Conservation (phyloP, 2,113 vertebrate species). For the Mobula birostris region DNA sequence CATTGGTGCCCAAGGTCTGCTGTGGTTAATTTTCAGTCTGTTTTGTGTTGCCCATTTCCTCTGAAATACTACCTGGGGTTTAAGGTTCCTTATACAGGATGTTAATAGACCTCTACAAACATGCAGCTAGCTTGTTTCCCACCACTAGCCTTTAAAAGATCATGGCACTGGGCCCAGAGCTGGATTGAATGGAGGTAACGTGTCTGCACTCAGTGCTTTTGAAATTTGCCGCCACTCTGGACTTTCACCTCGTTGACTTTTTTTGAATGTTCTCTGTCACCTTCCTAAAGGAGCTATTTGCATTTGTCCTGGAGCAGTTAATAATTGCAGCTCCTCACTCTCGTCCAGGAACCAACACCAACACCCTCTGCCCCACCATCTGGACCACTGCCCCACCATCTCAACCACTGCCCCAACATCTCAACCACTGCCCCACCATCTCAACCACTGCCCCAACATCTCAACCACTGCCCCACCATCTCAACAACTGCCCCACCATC, state of each 20-base stretch:
- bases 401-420: too few relatives aligned
- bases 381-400: too few relatives aligned
- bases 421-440: not conserved
- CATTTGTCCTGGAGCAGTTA: not conserved
- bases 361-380: too few relatives aligned
- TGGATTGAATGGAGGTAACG: constrained; percentile 59
- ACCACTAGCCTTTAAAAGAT: constrained; percentile 62
- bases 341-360: too few relatives aligned
- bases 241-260: constrained; percentile 60
- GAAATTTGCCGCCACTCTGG: constrained; percentile 51
- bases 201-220: constrained; percentile 43
- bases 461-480: too few relatives aligned
- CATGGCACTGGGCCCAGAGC: constrained; percentile 57
- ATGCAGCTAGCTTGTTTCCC: constrained; percentile 55
- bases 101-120: constrained; percentile 62
- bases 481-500: too few relatives aligned
- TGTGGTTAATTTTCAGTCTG: constrained; percentile 68
- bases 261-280: constrained; percentile 55
- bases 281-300: constrained; percentile 42
- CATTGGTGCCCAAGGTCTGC: constrained; percentile 63
- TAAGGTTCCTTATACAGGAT: constrained; percentile 66
- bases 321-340: not conserved
- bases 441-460: not conserved
- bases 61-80: constrained; percentile 70
- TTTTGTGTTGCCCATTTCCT: constrained; percentile 68